phyloP scores from a whole-genome alignment of 2,113 vertebrate genomes.

The Scortum barcoo region DNA sequence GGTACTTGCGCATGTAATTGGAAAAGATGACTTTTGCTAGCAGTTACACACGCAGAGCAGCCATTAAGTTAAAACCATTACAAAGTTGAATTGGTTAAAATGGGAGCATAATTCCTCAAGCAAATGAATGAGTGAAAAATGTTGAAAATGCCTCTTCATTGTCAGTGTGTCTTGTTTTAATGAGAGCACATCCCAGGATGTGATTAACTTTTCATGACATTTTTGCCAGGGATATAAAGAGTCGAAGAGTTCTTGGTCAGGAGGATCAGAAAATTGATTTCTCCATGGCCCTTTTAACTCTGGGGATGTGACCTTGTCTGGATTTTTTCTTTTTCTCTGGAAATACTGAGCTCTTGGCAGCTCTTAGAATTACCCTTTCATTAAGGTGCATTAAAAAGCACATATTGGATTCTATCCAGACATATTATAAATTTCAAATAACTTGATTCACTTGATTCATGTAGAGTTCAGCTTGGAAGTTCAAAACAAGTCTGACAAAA shows the following conservation, averaged over 20 bases:
- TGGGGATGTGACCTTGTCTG: constrained; percentile 41
- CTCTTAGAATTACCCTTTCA: background rate
- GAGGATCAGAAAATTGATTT: constrained; percentile 17
- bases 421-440: background rate
- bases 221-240: constrained; percentile 33
- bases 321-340: constrained; percentile 14
- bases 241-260: constrained; percentile 13
- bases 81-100: background rate
- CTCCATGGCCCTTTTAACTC: constrained; percentile 19
- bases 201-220: constrained; percentile 28
- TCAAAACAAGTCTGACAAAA: too few relatives aligned
- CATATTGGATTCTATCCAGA: background rate
- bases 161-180: constrained; percentile 13
- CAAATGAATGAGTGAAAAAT: background rate
- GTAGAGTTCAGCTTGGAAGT: too few relatives aligned
- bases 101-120: background rate
- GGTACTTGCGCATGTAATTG: background rate
- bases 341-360: background rate
- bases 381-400: background rate
- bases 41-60: background rate
- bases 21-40: background rate
- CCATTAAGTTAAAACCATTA: background rate
- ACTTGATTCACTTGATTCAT: too few relatives aligned
- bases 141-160: constrained; percentile 21
- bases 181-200: constrained; percentile 22